Evolutionary conservation across 2,113 vertebrate species (phyloP), one percentile per base, ranked within the genome.

Genomic region (Pygoscelis adeliae): DNA sequence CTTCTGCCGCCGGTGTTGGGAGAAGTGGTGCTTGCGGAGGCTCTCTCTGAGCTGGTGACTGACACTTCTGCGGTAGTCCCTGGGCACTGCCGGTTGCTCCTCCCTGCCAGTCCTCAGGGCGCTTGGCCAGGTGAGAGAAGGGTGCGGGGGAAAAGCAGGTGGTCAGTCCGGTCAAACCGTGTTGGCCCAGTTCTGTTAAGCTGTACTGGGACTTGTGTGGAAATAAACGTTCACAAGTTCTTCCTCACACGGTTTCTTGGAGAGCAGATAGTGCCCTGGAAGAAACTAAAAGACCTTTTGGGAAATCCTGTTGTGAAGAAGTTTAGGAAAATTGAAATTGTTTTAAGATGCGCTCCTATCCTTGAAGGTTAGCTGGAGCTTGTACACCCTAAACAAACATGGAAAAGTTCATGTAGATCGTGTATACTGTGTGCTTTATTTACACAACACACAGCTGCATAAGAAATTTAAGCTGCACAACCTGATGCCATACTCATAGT

Each of bases 11-110:
- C 9, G 16, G 11, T 4, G 9, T 0, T 4, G 32, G 36, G 20
- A 18, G 32, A 9, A 19, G 34, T 0, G 8, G 0, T 7, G 23
- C 21, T 7, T 12, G 25, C 1, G 27, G 23, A 9, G 46, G 8
- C 21, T 62, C 11, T 14, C 13, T 6, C 30, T 3, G 66, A 10
- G 50, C 26, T 22, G 55, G 22, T 25, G 83, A 1, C 47, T 38
- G 70, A 0, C 18, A 0, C 9, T 62, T 15, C 26, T 27, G 59
- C 21, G 3, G 55, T 18, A 23, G 16, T 11, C 5, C 27, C 47
- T 9, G 21, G 6, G 49, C 47, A 0, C 40, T 13, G 3, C 61
- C 5, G 52, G 21, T 21, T 34, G 61, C 83, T 17, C 58, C 58
- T 61, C n/a, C 36, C 30, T 20, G 50, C 6, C 26, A 10, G 62